Evolutionary conservation across 2,888 invertebrate species (phyloP).

Genomic region (Andrena praecox): DNA sequence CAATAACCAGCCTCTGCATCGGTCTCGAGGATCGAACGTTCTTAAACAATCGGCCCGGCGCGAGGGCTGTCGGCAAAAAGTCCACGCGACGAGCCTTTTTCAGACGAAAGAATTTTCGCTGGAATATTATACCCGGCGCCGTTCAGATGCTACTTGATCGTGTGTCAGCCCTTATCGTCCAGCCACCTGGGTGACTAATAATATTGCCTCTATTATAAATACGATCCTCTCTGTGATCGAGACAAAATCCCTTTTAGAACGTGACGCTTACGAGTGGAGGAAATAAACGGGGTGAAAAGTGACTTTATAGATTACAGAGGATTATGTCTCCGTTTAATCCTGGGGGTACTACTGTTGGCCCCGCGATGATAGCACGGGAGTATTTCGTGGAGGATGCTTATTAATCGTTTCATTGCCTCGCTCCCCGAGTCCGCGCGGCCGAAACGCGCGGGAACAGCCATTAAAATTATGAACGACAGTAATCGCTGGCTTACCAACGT

Average conservation of each 20-base stretch:
- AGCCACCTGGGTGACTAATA: slow-evolving; percentile 23
- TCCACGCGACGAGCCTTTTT: slow-evolving; percentile 53
- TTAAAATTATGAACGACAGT: slow-evolving; percentile 41
- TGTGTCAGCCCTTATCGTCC: slow-evolving; percentile 39
- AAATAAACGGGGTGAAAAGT: too few species aligned
- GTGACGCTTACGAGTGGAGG: too few species aligned
- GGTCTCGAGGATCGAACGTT: slow-evolving; percentile 69
- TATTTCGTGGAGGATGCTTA: not conserved
- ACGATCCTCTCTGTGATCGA: slow-evolving; percentile 12
- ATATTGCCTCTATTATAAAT: slow-evolving; percentile 45
- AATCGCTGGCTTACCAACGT: slow-evolving; percentile 40
- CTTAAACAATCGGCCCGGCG: slow-evolving; percentile 66
- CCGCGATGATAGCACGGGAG: too few species aligned
- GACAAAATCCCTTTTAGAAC: too few species aligned
- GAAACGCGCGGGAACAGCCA: slow-evolving; percentile 2
- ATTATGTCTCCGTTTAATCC: not conserved
- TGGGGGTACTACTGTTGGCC: not conserved
- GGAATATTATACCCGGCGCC: slow-evolving; percentile 46
- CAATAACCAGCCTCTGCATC: slow-evolving; percentile 75
- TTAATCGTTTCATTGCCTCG: slow-evolving; percentile 3
- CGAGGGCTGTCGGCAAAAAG: slow-evolving; percentile 53
- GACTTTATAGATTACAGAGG: too few species aligned
- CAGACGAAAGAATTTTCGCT: slow-evolving; percentile 46
- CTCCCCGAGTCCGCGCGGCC: slow-evolving; percentile 1
- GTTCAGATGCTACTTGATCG: slow-evolving; percentile 46